phyloP scores from a whole-genome alignment of 2,113 vertebrate genomes.

The Lagopus muta region DNA sequence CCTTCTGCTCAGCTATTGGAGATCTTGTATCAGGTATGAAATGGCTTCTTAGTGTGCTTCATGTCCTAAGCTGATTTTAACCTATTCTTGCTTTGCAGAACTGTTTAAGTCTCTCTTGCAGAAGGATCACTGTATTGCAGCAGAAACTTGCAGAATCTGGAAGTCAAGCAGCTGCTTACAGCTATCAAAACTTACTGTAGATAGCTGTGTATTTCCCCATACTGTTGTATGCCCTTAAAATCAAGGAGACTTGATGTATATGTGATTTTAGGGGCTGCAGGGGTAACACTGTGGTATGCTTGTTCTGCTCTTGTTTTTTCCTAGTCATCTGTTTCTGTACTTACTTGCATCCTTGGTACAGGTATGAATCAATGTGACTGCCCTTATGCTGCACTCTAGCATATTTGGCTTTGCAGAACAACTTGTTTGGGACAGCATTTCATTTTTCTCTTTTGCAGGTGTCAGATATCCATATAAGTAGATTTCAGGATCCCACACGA shows the following conservation, averaged over 20 bases:
- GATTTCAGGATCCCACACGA: constrained; percentile 86
- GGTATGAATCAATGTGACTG: not conserved
- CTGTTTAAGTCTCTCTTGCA: not conserved
- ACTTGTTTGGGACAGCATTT: not conserved
- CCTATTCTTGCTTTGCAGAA: not conserved
- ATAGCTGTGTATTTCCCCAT: not conserved
- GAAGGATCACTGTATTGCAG: not conserved
- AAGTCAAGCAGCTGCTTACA: not conserved
- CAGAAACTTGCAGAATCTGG: not conserved
- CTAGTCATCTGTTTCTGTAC: not conserved
- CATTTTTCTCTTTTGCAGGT: constrained; percentile 74
- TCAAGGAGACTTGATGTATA: not conserved
- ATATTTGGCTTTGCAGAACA: not conserved
- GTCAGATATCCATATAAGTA: constrained; percentile 96
- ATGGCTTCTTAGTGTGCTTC: not conserved
- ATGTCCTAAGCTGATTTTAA: not conserved
- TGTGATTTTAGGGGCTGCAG: not conserved
- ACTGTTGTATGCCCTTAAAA: not conserved
- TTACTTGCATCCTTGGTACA: not conserved
- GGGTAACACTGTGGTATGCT: not conserved
- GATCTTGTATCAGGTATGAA: not conserved
- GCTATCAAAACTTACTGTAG: not conserved
- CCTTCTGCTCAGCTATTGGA: not conserved
- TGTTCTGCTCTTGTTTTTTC: not conserved
- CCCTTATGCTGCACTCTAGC: not conserved